Evolutionary conservation across 2,797 vertebrate species (phyloP), one percentile per base, ranked within the genome.

Genomic region (Sebastes itinus): DNA sequence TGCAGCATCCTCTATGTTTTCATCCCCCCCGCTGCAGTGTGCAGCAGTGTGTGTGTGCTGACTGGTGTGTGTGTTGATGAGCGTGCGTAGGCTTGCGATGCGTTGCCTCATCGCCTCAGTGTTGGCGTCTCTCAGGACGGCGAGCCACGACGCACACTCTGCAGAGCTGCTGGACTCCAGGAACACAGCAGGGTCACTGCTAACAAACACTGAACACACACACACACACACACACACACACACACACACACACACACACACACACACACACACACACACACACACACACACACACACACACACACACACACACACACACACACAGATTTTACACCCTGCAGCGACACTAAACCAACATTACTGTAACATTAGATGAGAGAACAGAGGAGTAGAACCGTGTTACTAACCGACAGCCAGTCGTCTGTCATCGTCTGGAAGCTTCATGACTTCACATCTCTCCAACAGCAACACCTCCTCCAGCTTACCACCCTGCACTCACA

Each of bases 391-490:
- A 42, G 38, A 14, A 49, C 12, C 1, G 32, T 33, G 55, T 30
- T 14, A 80, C 80, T 46, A 8, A 86, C 80, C 56, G 35, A 86
- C 49, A 49, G 55, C n/a, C 35, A 87, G 76, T 6, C 14, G 72
- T 42, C 55, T 72, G 52, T 54, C 11, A 5, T 77, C 33, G 1
- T 42, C 70, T 20, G 73, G 77, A 61, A 74, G 49, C 65, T 67
- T 85, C 56, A 25, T 60, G 0, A 82, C 46, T 1, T 77, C 75
- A 63, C 76, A 87, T 64, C 27, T 81, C 80, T 87, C 86, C 72
- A 85, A 8, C 56, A 80, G 65, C 58, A 87, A 10, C 14, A 87
- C 75, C 54, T 87, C 81, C 0, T 81, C 67, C 8, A 84, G 67
- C 0, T 56, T 58, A 4, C 82, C 79, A 0, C 55, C 69, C 79